A percentile compares a stretch with the other conserved stretches of the same genome.
Evolutionary conservation across 1,140 invertebrate genomes (phyloP).

Genomic region (Argopecten irradians): DNA sequence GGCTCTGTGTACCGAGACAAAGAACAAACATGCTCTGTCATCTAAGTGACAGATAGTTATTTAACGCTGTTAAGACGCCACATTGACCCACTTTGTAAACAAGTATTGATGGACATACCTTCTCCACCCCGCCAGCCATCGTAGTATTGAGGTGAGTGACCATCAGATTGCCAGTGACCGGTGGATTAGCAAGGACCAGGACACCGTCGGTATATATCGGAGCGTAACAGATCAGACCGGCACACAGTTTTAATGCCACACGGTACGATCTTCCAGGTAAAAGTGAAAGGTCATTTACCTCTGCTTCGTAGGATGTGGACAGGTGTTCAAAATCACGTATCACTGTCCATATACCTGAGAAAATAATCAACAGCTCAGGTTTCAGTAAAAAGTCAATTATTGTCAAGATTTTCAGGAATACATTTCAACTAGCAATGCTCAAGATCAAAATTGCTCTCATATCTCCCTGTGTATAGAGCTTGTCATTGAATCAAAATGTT

Average conservation of each 20-base stretch:
- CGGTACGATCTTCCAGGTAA: conserved; percentile 50
- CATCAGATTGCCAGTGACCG: conserved; percentile 47
- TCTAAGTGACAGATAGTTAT: too few species aligned
- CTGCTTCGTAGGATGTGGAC: conserved; percentile 34
- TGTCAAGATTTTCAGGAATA: not conserved
- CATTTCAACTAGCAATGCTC: too few species aligned
- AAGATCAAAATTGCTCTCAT: too few species aligned
- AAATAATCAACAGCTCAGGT: not conserved
- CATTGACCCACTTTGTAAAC: too few species aligned
- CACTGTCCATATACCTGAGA: conserved; percentile 43
- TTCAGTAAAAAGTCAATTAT: not conserved
- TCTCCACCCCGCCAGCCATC: conserved; percentile 30
- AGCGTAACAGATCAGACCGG: conserved; percentile 43
- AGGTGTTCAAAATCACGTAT: conserved; percentile 47
- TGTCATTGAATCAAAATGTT: too few species aligned
- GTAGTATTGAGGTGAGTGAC: conserved; percentile 35
- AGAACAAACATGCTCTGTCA: too few species aligned
- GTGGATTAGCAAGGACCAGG: conserved; percentile 40
- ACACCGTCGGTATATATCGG: conserved; percentile 57
- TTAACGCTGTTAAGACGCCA: too few species aligned
- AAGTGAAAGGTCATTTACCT: conserved; percentile 34
- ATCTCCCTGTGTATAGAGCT: too few species aligned
- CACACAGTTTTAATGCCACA: conserved; percentile 52
- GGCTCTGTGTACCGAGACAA: too few species aligned
- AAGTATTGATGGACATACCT: conserved; percentile 21